A percentile compares a stretch with the other conserved stretches of the same genome.
Conservation (phyloP, 2,797 vertebrate genomes). For the Chelon labrosus region DNA sequence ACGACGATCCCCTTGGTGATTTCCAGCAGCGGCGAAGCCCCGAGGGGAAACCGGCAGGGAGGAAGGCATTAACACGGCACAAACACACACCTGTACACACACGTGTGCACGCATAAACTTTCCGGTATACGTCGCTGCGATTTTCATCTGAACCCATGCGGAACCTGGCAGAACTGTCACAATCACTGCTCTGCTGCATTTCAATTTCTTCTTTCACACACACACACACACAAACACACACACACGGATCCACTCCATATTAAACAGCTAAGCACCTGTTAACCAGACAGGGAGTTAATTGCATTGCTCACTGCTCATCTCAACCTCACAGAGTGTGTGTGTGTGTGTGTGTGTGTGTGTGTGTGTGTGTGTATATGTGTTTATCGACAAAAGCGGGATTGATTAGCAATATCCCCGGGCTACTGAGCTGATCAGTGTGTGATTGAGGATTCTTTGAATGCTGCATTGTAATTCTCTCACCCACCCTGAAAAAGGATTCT, state of each 20-base stretch:
- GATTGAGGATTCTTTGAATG: conserved; percentile 71
- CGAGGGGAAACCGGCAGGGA: conserved; percentile 43
- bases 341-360: conserved; percentile 27
- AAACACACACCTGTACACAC: conserved; percentile 54
- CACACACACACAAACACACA: conserved; percentile 31
- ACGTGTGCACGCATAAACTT: conserved; percentile 53
- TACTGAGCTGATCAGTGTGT: conserved; percentile 71
- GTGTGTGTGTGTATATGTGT: neutral
- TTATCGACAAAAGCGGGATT: conserved; percentile 72
- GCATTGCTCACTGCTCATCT: conserved; percentile 68
- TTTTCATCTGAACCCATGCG: conserved; percentile 66
- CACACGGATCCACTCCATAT: conserved; percentile 72
- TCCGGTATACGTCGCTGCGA: conserved; percentile 41
- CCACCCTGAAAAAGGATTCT: conserved; percentile 44
- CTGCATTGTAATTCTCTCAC: conserved; percentile 64
- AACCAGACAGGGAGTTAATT: conserved; percentile 80
- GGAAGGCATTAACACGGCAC: conserved; percentile 69
- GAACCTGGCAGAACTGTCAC: conserved; percentile 77
- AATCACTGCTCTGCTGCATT: conserved; percentile 84
- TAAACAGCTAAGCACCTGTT: conserved; percentile 83
- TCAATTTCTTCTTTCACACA: conserved; percentile 76
- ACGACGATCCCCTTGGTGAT: conserved; percentile 47
- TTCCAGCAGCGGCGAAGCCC: conserved; percentile 39
- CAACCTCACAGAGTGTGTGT: conserved; percentile 16
- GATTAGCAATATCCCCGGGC: conserved; percentile 72